Evolutionary conservation across 2,888 invertebrate species (phyloP).

Genomic region (Ectobius pallidus): DNA sequence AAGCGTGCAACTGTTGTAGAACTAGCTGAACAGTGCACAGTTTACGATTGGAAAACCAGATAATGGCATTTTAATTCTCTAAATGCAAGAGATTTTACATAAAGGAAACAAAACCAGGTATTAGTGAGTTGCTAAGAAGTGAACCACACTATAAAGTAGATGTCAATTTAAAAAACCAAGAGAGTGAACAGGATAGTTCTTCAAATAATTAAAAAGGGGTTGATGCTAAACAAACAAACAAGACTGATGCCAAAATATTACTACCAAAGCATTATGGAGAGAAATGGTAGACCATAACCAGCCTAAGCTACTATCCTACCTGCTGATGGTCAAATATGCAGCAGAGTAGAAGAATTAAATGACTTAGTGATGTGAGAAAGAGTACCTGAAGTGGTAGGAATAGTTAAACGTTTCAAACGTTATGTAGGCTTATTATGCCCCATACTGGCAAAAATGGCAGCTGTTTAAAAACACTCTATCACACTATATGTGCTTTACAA

Average conservation of each 20-base stretch:
- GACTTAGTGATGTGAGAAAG: too few species aligned
- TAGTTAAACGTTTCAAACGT: too few species aligned
- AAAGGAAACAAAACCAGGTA: not conserved
- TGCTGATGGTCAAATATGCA: too few species aligned
- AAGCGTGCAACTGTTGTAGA: not conserved
- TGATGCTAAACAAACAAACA: not conserved
- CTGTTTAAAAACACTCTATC: too few species aligned
- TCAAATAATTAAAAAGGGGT: conserved; percentile 5
- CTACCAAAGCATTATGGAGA: not conserved
- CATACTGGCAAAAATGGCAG: too few species aligned
- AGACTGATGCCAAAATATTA: not conserved
- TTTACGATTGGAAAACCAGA: not conserved
- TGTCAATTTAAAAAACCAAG: too few species aligned
- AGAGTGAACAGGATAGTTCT: not conserved
- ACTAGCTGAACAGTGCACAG: not conserved
- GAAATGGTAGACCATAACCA: not conserved
- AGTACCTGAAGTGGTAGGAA: too few species aligned
- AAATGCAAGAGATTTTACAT: conserved; percentile 11
- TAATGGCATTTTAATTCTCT: conserved; percentile 6
- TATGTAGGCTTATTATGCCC: too few species aligned
- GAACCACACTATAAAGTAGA: conserved; percentile 7
- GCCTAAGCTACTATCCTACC: not conserved
- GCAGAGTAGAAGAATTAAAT: too few species aligned
- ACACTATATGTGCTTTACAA: too few species aligned
- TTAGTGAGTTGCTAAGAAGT: not conserved